Base-by-base conservation (phyloP, 2,113 vertebrate genomes). In the Bufo bufo region DNA sequence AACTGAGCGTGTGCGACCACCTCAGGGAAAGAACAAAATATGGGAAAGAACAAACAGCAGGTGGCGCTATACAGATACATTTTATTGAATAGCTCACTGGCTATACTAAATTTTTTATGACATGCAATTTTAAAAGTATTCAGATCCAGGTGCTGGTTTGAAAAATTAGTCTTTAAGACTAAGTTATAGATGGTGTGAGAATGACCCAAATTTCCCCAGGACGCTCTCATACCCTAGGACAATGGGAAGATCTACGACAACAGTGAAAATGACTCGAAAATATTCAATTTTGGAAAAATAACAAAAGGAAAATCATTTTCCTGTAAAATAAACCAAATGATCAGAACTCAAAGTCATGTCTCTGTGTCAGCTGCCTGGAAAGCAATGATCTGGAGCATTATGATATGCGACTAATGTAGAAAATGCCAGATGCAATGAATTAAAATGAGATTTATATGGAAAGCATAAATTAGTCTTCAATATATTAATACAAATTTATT, bases 321-420 rank as follows among this genome's bases (percentile, higher is more conserved):
- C 12, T 13, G 33, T 14, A 43, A 20, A 20, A 65, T 5, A 65
- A 65, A 6, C 61, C 1, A 1, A 12, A 14, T 11, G 11, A 43
- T 63, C 17, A 63, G 4, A 3, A 63, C 61, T 63, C 52, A 52
- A 9, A 52, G 5, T 52, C 52, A 59, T 59, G 6, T 11, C 65
- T 66, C 2, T 75, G 9, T 6, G 17, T 49, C 7, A 47, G 6
- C 20, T 6, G 43, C 7, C 52, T 33, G n/a, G 14, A 79, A 79
- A 56, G 4, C 6, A 13, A 79, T 79, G 23, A 20, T 2, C 50
- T 3, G 20, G n/a, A 79, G 16, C 50, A 10, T 12, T 33, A 3
- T 65, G 80, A 82, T 82, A 82, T 65, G n/a, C 66, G 17, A 82
- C 80, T 65, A 49, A 82, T 49, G 59, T 20, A 85, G 52, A 85